phyloP scores from a whole-genome alignment of 1,140 invertebrate species.

The Micrasema minimum region DNA sequence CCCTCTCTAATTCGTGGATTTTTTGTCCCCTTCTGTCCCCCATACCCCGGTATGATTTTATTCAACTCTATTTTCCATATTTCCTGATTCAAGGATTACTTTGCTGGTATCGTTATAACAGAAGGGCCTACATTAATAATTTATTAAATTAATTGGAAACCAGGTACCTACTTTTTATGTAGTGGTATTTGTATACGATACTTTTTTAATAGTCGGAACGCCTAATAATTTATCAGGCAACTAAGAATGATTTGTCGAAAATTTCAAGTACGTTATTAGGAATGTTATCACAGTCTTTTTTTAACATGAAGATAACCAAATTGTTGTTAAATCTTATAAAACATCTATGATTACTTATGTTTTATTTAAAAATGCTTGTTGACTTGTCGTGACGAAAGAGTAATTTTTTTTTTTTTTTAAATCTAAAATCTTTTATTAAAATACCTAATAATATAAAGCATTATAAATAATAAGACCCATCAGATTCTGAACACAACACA shows the following conservation, averaged over 20 bases:
- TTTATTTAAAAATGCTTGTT: too few relatives aligned
- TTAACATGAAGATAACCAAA: not conserved
- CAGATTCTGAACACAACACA: too few relatives aligned
- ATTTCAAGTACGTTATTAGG: not conserved
- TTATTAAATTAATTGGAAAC: not conserved
- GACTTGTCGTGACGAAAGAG: too few relatives aligned
- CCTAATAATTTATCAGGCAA: not conserved
- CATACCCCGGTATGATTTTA: constrained; percentile 40
- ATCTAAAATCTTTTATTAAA: too few relatives aligned
- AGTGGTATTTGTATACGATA: not conserved
- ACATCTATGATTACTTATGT: too few relatives aligned
- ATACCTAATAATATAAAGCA: too few relatives aligned
- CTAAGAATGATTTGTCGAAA: not conserved
- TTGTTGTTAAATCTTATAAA: not conserved
- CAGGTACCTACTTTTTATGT: too few relatives aligned
- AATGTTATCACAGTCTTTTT: not conserved
- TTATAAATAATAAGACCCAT: too few relatives aligned
- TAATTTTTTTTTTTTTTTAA: too few relatives aligned
- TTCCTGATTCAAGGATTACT: constrained; percentile 41
- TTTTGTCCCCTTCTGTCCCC: constrained; percentile 9
- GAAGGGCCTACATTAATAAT: constrained; percentile 20
- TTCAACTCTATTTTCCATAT: constrained; percentile 50
- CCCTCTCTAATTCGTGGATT: not conserved
- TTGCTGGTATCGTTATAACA: not conserved
- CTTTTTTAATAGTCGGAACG: not conserved